Base-by-base conservation (phyloP, 2,113 vertebrate genomes). In the Sceloporus undulatus region DNA sequence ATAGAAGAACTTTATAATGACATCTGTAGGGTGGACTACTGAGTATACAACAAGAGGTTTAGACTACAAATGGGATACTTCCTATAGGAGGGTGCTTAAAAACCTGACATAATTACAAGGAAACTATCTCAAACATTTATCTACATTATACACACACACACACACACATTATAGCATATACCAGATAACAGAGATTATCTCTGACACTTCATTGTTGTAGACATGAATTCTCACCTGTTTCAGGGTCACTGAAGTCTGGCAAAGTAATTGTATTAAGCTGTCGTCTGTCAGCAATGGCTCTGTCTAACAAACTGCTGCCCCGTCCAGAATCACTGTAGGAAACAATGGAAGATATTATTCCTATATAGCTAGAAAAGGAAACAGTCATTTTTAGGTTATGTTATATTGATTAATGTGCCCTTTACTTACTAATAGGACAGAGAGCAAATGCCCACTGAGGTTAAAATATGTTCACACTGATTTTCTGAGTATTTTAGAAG, bases 231-330 rank as follows among this genome's bases (percentile, higher is more conserved):
- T 96, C 97, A 99, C 99, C 99, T 91, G 99, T 99, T 91, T 99
- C 99, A 54, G 98, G 98, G 94, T 99, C 99, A 89, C 98, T 99
- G 97, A 99, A 99, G 96, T 99, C 99, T 74, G 99, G 99, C 79
- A 99, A 94, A 19, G 98, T 99, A 95, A 99, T 98, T 91, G 98
- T 98, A 80, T 99, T 99, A 85, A 99, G 98, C 94, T 99, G 98
- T 91, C 99, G 96, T 93, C 98, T 97, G 94, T 99, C 99, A 78
- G 98, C 98, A 70, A 99, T 97, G 92, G 98, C 98, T 97, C 98
- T 96, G 91, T 99, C 99, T 96, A 99, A 94, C 94, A 99, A 95
- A 94, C 98, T 99, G 98, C 99, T 99, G 92, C 98, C 98, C 42
- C 98, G 98, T 90, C 98, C 99, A 0, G 99, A 99, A 94, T 99